Conservation (phyloP, 1,140 invertebrate species). For the Scaptomyza montana region DNA sequence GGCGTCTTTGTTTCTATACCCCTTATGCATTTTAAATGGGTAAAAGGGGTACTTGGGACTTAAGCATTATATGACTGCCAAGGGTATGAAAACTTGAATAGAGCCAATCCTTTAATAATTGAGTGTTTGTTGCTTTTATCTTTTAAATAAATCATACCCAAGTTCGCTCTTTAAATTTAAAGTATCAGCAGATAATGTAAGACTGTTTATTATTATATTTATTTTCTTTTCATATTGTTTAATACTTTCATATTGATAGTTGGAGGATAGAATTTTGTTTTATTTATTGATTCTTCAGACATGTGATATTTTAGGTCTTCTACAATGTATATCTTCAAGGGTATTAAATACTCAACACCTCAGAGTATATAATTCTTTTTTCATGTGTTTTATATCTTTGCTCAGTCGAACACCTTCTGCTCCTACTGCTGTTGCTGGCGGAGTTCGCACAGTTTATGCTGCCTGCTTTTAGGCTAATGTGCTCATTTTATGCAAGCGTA, state of each 20-base stretch:
- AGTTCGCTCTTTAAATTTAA: no score
- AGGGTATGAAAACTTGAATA: not conserved
- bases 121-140: no score
- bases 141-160: no score
- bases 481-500: constrained; percentile 60
- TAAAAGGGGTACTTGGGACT: not conserved
- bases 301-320: not conserved
- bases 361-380: not conserved
- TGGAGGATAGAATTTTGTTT: no score
- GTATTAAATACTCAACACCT: not conserved
- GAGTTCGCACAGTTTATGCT: constrained; percentile 38
- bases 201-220: no score
- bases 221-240: no score
- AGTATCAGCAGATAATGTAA: no score
- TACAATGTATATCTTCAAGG: not conserved
- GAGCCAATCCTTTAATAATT: not conserved
- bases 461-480: constrained; percentile 67
- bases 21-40: constrained; percentile 5
- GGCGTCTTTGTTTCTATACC: constrained; percentile 21
- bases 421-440: not conserved
- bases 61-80: not conserved
- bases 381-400: constrained; percentile 27
- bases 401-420: constrained; percentile 44
- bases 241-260: no score
- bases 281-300: no score